phyloP scores from a whole-genome alignment of 2,113 vertebrate genomes.

The Camarhynchus parvulus region DNA sequence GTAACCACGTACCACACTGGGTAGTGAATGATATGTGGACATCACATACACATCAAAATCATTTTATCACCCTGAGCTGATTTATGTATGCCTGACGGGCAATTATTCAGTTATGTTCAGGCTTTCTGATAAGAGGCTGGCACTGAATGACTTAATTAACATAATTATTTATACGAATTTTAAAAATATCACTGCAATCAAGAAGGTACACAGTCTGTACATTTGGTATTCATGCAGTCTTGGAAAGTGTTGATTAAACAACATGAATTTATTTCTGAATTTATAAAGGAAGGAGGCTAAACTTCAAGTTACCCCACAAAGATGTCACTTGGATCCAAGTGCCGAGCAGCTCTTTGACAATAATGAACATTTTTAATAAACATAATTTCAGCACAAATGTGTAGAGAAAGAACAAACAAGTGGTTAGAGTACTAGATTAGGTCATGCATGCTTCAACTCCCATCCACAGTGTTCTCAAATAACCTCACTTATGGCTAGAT shows the following conservation, averaged over 20 bases:
- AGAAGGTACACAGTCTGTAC: constrained; percentile 60
- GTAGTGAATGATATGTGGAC: neutral
- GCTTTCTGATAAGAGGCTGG: constrained; percentile 47
- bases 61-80: neutral
- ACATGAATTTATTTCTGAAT: constrained; percentile 34
- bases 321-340: neutral
- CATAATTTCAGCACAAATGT: neutral
- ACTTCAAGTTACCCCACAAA: neutral
- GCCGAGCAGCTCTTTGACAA: neutral
- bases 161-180: constrained; percentile 75
- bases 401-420: neutral
- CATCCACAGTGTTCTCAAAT: neutral
- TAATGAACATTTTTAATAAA: neutral
- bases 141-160: constrained; percentile 73
- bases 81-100: constrained; percentile 9
- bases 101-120: constrained; percentile 54
- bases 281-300: neutral
- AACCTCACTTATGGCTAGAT: neutral
- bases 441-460: neutral
- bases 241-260: constrained; percentile 70
- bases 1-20: neutral
- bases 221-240: constrained; percentile 64
- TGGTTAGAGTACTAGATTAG: neutral
- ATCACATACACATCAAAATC: neutral
- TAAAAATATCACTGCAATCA: constrained; percentile 77